Evolutionary conservation across 2,113 vertebrate genomes (phyloP).

Genomic region (Scomber scombrus): DNA sequence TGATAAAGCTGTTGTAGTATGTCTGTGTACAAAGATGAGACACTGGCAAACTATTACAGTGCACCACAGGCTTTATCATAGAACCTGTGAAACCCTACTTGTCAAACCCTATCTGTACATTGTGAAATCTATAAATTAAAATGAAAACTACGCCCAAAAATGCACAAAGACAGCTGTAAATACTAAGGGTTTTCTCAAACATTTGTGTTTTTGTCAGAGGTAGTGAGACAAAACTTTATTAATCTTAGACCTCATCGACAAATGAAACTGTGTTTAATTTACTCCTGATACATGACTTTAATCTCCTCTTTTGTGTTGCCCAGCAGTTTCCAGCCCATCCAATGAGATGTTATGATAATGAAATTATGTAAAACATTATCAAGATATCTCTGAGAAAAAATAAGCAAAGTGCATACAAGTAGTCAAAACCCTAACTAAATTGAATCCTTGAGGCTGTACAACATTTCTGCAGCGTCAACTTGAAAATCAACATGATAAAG

Average conservation of each 20-base stretch:
- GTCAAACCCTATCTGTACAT: no score
- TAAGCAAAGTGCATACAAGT: background rate
- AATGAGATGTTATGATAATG: background rate
- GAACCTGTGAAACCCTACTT: background rate
- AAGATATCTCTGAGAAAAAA: background rate
- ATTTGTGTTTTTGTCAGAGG: no score
- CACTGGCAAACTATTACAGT: slow-evolving; percentile 14
- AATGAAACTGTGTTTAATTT: background rate
- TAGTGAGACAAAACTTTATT: no score
- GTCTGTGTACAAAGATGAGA: background rate
- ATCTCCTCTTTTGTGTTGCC: background rate
- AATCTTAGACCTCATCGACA: background rate
- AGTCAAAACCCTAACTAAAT: slow-evolving; percentile 13
- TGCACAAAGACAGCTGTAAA: no score
- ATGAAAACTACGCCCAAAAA: no score
- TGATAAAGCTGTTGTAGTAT: no score
- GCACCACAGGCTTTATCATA: background rate
- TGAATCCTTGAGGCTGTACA: slow-evolving; percentile 13
- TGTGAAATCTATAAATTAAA: no score
- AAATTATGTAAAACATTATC: background rate
- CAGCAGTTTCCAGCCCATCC: background rate
- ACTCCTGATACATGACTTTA: background rate
- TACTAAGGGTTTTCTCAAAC: no score
- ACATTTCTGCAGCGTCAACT: slow-evolving; percentile 41
- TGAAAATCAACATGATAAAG: slow-evolving; percentile 45